These are phyloP conservation scores for Gallinago media DNA, from an alignment of 2,113 vertebrate genomes.

Conservation along the genomic window DNA sequence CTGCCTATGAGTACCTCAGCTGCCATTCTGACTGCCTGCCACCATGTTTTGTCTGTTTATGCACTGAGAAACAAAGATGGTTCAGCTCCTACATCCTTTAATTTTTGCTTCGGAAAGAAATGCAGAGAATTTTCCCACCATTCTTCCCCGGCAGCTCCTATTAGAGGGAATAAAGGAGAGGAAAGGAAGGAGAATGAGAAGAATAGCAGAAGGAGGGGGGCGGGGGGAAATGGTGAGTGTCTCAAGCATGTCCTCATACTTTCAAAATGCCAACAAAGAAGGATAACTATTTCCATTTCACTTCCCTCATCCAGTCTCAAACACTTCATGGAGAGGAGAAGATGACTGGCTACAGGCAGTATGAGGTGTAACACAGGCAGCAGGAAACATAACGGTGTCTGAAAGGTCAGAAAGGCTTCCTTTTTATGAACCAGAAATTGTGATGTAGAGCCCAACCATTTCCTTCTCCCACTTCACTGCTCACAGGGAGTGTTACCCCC, in stretches of 20 bases:
- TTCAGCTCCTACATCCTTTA: background rate
- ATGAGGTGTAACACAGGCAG: background rate
- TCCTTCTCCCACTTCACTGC: background rate
- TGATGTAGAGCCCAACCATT: background rate
- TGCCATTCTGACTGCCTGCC: background rate
- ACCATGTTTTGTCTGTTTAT: background rate
- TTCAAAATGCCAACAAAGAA: background rate
- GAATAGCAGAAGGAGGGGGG: background rate
- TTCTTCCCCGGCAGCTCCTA: background rate
- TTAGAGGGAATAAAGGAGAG: background rate
- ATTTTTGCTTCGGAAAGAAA: background rate
- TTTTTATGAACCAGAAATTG: background rate
- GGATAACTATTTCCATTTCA: slow-evolving; percentile 7
- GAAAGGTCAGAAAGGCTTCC: background rate
- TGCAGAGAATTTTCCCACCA: background rate
- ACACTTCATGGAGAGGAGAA: background rate
- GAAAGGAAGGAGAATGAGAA: background rate
- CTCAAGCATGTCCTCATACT: background rate
- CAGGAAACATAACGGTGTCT: background rate
- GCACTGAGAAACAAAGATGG: background rate
- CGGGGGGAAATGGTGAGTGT: background rate
- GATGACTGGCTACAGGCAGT: background rate
- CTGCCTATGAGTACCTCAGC: background rate
- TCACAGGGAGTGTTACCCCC: background rate
- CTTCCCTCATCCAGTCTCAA: background rate